These are phyloP conservation scores for Enteromius fasciolatus DNA, from an alignment of 2,797 vertebrate species.

Conservation along the genomic window DNA sequence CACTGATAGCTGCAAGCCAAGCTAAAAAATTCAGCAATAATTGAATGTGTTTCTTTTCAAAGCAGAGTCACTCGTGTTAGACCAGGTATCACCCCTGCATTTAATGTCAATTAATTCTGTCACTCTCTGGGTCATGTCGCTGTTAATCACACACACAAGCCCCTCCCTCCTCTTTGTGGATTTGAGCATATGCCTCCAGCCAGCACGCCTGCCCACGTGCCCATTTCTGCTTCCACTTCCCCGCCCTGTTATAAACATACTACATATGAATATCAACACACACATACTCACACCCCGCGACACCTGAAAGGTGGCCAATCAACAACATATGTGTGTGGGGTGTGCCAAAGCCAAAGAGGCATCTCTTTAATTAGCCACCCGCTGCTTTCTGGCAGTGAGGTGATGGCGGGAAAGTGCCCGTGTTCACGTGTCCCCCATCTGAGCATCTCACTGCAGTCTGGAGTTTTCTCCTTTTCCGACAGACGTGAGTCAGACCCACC, in stretches of 20 bases:
- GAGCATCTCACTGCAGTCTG: conserved; percentile 68
- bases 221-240: conserved; percentile 32
- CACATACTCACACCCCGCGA: conserved; percentile 61
- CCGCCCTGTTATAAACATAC: conserved; percentile 51
- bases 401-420: conserved; percentile 48
- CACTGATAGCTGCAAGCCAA: conserved; percentile 8
- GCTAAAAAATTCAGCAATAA: neutral
- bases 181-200: conserved; percentile 51
- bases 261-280: conserved; percentile 62
- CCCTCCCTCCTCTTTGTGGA: conserved; percentile 47
- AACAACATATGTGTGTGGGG: conserved; percentile 87
- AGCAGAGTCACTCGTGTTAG: neutral
- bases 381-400: conserved; percentile 56
- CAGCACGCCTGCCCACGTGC: conserved; percentile 46
- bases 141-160: conserved; percentile 36
- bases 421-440: conserved; percentile 55
- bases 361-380: conserved; percentile 82
- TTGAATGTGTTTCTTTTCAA: neutral
- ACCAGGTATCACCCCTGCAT: conserved; percentile 22
- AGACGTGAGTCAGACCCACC: conserved; percentile 73
- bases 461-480: conserved; percentile 69
- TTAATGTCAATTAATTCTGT: conserved; percentile 9
- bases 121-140: neutral
- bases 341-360: conserved; percentile 77
- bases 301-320: conserved; percentile 84